phyloP scores from a whole-genome alignment of 2,797 vertebrate species.

The Masticophis lateralis region DNA sequence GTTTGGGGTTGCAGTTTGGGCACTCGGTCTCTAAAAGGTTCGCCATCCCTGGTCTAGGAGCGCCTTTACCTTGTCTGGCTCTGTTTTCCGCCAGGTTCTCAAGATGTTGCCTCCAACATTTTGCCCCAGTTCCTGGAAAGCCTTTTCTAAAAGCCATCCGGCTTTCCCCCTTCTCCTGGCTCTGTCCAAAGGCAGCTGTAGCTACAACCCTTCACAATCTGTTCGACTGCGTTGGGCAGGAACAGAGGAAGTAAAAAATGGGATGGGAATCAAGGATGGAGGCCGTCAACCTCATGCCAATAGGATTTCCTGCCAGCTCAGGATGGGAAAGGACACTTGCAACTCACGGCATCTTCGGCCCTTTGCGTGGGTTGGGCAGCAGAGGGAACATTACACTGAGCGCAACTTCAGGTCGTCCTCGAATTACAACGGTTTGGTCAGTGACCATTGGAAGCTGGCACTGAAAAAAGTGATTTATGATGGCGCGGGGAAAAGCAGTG shows the following conservation, averaged over 20 bases:
- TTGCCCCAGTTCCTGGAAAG: not conserved
- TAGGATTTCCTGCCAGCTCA: not conserved
- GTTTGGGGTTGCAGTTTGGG: too few species aligned
- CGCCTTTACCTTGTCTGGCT: not conserved
- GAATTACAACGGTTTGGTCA: not conserved
- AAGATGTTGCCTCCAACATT: not conserved
- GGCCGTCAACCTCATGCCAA: not conserved
- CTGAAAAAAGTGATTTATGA: too few species aligned
- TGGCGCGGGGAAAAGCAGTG: too few species aligned
- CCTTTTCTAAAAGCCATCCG: not conserved
- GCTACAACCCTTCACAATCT: not conserved
- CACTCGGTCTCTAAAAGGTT: too few species aligned
- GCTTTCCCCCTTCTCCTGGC: not conserved
- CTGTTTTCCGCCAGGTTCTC: not conserved
- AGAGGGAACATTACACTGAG: not conserved
- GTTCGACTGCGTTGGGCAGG: not conserved
- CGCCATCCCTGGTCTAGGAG: too few species aligned
- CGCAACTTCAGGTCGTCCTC: not conserved
- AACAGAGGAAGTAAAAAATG: not conserved
- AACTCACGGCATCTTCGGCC: fast-evolving
- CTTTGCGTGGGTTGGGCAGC: not conserved
- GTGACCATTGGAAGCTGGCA: not conserved
- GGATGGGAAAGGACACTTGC: not conserved
- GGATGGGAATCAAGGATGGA: not conserved
- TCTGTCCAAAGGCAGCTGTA: not conserved